A percentile compares a stretch with the other conserved stretches of the same genome.
Conservation (phyloP, 2,113 vertebrate genomes). For the Callospermophilus lateralis region DNA sequence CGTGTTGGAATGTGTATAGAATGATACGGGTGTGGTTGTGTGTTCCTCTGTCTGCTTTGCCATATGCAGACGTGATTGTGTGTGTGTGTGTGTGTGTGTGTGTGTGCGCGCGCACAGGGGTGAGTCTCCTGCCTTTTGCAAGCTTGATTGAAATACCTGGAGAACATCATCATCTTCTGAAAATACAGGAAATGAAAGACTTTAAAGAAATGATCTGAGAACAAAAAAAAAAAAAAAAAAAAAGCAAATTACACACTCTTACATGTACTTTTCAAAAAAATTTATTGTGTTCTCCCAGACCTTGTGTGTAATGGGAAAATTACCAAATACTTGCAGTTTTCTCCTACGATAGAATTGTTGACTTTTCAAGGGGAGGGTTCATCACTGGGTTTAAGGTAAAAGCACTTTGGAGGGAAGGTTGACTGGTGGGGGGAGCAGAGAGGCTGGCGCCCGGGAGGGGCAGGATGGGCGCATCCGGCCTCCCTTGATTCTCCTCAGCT, state of each 20-base stretch:
- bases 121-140: neutral
- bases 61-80: neutral
- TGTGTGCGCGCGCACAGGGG: neutral
- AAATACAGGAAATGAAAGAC: conserved; percentile 67
- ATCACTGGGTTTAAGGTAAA: neutral
- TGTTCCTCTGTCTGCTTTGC: neutral
- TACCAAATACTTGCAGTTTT: conserved; percentile 9
- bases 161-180: conserved; percentile 64
- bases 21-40: neutral
- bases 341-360: neutral
- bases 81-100: neutral
- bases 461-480: too few relatives aligned
- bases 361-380: neutral
- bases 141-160: conserved; percentile 8
- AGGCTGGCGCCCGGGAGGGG: neutral
- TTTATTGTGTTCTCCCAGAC: neutral
- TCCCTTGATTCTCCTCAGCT: neutral
- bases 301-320: conserved; percentile 11
- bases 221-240: neutral
- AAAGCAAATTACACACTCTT: neutral
- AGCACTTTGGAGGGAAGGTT: neutral
- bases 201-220: conserved; percentile 38
- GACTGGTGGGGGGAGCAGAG: neutral
- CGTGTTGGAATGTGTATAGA: neutral
- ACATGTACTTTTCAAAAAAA: conserved; percentile 30